Evolutionary conservation across 2,797 vertebrate species (phyloP).

Genomic region (Heterohyrax brucei): DNA sequence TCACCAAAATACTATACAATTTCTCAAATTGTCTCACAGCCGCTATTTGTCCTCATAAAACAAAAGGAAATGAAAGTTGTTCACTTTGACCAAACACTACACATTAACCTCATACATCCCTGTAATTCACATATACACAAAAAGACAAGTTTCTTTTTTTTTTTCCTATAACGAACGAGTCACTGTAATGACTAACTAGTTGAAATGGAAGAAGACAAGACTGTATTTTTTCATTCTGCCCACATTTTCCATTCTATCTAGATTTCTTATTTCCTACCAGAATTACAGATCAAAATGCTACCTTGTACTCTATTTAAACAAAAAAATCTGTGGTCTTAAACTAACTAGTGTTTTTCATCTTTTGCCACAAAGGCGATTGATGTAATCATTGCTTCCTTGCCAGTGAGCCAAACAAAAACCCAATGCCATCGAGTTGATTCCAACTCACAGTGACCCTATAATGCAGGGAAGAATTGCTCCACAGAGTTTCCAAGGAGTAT

Average conservation of each 20-base stretch:
- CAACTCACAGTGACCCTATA: no score
- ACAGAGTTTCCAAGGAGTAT: no score
- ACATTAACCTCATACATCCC: not conserved
- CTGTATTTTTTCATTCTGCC: not conserved
- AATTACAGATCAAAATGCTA: constrained; percentile 44
- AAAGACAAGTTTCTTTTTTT: not conserved
- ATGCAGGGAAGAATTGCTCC: no score
- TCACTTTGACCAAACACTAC: constrained; percentile 4
- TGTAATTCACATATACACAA: not conserved
- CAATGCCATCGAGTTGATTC: no score
- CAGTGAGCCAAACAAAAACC: not conserved
- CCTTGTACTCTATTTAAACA: not conserved
- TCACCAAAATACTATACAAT: not conserved
- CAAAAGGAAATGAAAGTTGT: not conserved
- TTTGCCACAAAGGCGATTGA: not conserved
- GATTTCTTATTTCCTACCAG: constrained; percentile 3
- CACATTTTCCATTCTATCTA: not conserved
- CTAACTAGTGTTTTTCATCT: not conserved
- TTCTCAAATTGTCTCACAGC: not conserved
- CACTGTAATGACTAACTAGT: not conserved
- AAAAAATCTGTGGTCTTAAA: not conserved
- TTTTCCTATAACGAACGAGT: not conserved
- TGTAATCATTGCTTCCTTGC: not conserved
- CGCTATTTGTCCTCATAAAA: not conserved
- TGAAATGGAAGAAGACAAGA: not conserved